A percentile compares a stretch with the other conserved stretches of the same genome.
Evolutionary conservation across 23 tunicate species (phyloP).

Genomic region (Diplosoma virens): DNA sequence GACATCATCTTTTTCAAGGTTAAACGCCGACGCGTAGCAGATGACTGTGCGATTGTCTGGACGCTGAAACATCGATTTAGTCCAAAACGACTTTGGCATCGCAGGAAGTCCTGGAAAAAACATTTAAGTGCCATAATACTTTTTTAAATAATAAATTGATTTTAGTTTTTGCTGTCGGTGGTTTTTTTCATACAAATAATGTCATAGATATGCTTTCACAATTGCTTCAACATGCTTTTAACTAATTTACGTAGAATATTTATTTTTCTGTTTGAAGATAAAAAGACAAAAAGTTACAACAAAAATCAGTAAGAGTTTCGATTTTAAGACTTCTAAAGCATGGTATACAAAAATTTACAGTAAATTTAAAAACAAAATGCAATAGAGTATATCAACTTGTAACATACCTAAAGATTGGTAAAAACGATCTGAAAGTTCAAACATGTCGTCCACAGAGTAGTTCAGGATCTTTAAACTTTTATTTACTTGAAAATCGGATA

Average conservation of each 20-base stretch:
- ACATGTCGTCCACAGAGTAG: slow-evolving; percentile 57
- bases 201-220: neutral
- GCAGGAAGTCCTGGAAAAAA: slow-evolving; percentile 66
- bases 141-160: neutral
- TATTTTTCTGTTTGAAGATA: no score
- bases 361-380: no score
- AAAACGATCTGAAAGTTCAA: slow-evolving; percentile 67
- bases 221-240: neutral
- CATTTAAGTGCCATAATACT: neutral
- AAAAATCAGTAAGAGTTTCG: no score
- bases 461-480: slow-evolving; percentile 51
- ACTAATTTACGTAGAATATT: no score
- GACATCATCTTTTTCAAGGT: slow-evolving; percentile 68
- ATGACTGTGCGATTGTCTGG: slow-evolving; percentile 77
- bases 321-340: no score
- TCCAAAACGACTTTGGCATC: slow-evolving; percentile 76
- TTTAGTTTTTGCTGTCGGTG: neutral
- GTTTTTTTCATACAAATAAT: neutral
- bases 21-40: slow-evolving; percentile 87
- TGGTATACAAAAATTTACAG: no score
- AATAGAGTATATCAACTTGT: no score
- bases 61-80: slow-evolving; percentile 71
- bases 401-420: slow-evolving; percentile 73
- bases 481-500: slow-evolving; percentile 43
- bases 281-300: no score